Conservation (phyloP, 2,888 invertebrate genomes). For the Argyresthia albistria region DNA sequence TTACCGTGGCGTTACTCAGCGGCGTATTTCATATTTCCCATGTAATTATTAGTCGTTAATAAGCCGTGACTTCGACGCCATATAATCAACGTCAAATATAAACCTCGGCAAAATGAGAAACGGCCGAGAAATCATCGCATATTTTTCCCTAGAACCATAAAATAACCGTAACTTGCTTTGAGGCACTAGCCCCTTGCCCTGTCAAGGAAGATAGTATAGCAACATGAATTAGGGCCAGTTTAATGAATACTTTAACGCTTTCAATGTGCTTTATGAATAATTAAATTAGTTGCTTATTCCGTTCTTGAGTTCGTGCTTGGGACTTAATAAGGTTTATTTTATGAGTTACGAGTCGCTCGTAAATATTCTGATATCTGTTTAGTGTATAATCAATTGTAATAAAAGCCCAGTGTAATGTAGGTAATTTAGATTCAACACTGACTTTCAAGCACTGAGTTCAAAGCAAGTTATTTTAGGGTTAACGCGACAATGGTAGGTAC, state of each 20-base stretch:
- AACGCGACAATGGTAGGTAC: too few species aligned
- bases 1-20: slow-evolving; percentile 29
- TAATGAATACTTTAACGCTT: slow-evolving; percentile 70
- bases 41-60: slow-evolving; percentile 61
- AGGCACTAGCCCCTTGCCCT: slow-evolving; percentile 50
- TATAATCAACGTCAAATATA: slow-evolving; percentile 63
- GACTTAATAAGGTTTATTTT: slow-evolving; percentile 48
- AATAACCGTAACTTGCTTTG: slow-evolving; percentile 58
- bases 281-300: slow-evolving; percentile 68
- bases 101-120: slow-evolving; percentile 60
- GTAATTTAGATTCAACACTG: too few species aligned
- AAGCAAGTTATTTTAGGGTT: too few species aligned
- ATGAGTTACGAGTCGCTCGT: slow-evolving; percentile 44
- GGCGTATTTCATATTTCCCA: slow-evolving; percentile 27
- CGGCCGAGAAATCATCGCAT: slow-evolving; percentile 58
- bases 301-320: slow-evolving; percentile 55
- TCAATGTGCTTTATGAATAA: slow-evolving; percentile 71
- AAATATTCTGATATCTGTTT: slow-evolving; percentile 21
- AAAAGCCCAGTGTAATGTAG: too few species aligned
- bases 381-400: not conserved
- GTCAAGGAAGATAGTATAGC: slow-evolving; percentile 60
- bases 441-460: too few species aligned
- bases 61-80: slow-evolving; percentile 51
- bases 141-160: slow-evolving; percentile 60
- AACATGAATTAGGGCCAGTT: slow-evolving; percentile 57